A percentile compares a stretch with the other conserved stretches of the same genome.
Conservation (phyloP, 2,113 vertebrate genomes). For the Dryoscopus gambensis region DNA sequence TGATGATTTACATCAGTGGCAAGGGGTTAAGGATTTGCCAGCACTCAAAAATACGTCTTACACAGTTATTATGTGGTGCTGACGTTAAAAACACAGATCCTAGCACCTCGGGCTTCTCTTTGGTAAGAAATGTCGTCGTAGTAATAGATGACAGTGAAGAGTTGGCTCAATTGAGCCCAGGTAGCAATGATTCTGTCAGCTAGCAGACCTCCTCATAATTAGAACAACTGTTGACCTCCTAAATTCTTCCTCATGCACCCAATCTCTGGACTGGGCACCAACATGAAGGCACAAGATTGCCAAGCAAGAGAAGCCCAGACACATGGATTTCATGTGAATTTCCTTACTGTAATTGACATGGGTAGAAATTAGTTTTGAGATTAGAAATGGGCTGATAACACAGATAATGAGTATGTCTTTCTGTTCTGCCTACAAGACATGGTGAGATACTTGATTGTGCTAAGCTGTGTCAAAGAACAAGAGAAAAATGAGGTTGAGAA, state of each 20-base stretch:
- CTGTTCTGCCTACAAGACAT: not conserved
- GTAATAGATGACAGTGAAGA: not conserved
- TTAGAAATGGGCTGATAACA: not conserved
- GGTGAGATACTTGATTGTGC: not conserved
- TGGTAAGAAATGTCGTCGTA: not conserved
- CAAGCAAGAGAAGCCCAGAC: not conserved
- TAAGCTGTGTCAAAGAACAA: not conserved
- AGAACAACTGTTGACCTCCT: not conserved
- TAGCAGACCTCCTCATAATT: not conserved
- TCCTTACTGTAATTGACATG: not conserved
- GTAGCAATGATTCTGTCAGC: not conserved
- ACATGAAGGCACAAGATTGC: not conserved
- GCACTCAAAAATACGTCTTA: not conserved
- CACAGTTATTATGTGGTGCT: not conserved
- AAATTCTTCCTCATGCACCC: not conserved
- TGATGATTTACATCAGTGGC: not conserved
- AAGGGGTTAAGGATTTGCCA: slow-evolving; percentile 19
- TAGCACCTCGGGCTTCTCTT: slow-evolving; percentile 17
- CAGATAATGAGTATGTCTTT: not conserved
- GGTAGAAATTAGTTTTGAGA: not conserved
- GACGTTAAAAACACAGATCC: not conserved
- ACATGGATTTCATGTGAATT: not conserved
- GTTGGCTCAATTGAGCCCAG: not conserved
- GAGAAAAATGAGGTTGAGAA: not conserved
- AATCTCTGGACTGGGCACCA: not conserved